Conservation (phyloP, 2,797 vertebrate species). For the Champsocephalus esox region DNA sequence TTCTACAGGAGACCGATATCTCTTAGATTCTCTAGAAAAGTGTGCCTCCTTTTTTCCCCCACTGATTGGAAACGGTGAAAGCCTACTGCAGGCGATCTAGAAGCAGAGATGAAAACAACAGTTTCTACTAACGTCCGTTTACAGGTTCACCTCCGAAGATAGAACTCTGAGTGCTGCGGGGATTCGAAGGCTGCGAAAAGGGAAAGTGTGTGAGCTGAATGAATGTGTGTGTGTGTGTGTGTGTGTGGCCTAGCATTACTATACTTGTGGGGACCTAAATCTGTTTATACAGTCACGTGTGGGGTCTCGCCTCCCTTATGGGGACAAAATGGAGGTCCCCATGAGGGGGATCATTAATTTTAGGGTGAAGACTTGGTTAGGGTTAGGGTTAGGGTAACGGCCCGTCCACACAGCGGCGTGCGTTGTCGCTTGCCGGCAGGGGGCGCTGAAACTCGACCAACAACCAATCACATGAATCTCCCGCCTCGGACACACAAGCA, state of each 20-base stretch:
- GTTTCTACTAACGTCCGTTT: slow-evolving; percentile 39
- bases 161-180: slow-evolving; percentile 49
- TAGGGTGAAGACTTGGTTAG: no score
- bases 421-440: no score
- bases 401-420: no score
- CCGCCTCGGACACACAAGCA: no score
- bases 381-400: no score
- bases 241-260: neutral
- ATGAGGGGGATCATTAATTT: no score
- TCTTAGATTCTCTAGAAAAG: slow-evolving; percentile 26
- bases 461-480: no score
- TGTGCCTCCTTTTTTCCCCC: neutral
- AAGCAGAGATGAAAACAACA: slow-evolving; percentile 14
- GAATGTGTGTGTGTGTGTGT: slow-evolving; percentile 1
- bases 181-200: slow-evolving; percentile 50
- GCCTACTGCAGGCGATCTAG: slow-evolving; percentile 25
- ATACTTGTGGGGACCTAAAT: no score
- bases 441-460: no score
- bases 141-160: slow-evolving; percentile 38
- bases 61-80: slow-evolving; percentile 5
- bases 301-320: no score
- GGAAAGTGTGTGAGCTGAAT: slow-evolving; percentile 43
- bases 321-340: no score
- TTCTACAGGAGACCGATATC: slow-evolving; percentile 30
- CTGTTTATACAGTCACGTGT: no score